Evolutionary conservation across 2,888 invertebrate species (phyloP).

Genomic region (Pterobdella sp.): DNA sequence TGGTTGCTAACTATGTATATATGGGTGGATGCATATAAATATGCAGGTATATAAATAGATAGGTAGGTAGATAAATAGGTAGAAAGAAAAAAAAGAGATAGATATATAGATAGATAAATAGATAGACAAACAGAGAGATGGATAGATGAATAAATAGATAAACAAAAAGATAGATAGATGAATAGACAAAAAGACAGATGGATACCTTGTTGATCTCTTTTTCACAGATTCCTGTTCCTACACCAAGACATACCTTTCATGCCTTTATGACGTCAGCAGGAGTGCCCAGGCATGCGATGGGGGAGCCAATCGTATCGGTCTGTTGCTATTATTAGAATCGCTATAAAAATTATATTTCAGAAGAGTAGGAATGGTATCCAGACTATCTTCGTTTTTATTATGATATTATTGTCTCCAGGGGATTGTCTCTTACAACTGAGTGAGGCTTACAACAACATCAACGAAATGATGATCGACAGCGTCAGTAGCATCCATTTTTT

Average conservation of each 20-base stretch:
- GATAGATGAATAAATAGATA: slow-evolving; percentile 15
- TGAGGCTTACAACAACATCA: slow-evolving; percentile 84
- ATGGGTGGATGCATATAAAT: slow-evolving; percentile 1
- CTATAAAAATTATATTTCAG: background rate
- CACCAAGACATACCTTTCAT: slow-evolving; percentile 24
- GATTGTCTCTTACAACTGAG: slow-evolving; percentile 82
- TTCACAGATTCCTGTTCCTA: slow-evolving; percentile 18
- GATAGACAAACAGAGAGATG: slow-evolving; percentile 13
- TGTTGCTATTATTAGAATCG: background rate
- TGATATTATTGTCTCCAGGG: slow-evolving; percentile 59
- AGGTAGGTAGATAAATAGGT: slow-evolving; percentile 6
- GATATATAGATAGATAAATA: slow-evolving; percentile 16
- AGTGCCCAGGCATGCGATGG: slow-evolving; percentile 24
- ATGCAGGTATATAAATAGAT: slow-evolving; percentile 6
- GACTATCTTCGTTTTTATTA: background rate
- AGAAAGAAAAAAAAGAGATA: slow-evolving; percentile 1
- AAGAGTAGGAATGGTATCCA: background rate
- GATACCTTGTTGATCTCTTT: background rate
- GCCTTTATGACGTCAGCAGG: slow-evolving; percentile 21
- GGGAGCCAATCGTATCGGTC: slow-evolving; percentile 23
- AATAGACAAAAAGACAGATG: slow-evolving; percentile 11
- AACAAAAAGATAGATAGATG: slow-evolving; percentile 12
- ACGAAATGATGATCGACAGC: slow-evolving; percentile 86
- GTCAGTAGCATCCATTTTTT: slow-evolving; percentile 59
- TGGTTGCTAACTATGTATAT: background rate